These are phyloP conservation scores for Oxytorus armatus DNA, from an alignment of 2,888 invertebrate genomes.

Conservation along the genomic window DNA sequence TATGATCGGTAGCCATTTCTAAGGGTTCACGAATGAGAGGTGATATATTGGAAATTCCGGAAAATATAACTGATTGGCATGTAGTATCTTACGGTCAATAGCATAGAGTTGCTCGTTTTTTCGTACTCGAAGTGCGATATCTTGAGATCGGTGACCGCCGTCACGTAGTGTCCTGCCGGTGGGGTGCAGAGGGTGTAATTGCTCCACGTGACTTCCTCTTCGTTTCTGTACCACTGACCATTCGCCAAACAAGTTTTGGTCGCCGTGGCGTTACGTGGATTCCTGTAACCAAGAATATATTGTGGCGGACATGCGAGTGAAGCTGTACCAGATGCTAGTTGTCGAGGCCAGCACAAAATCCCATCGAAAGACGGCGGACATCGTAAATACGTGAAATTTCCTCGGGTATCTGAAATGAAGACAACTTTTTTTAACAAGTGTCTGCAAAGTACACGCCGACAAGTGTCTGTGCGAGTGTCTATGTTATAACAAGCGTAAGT, in stretches of 20 bases:
- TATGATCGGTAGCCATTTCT: constrained; percentile 85
- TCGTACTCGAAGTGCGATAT: constrained; percentile 67
- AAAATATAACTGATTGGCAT: neutral
- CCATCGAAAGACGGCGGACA: constrained; percentile 86
- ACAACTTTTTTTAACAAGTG: neutral
- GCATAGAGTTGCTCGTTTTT: constrained; percentile 73
- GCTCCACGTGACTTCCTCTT: constrained; percentile 83
- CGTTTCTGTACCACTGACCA: constrained; percentile 85
- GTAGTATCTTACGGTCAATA: constrained; percentile 73
- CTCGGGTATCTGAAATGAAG: constrained; percentile 49
- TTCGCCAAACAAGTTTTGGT: constrained; percentile 84
- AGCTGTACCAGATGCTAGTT: constrained; percentile 82
- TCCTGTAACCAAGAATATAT: constrained; percentile 66
- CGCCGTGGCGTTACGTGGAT: constrained; percentile 76
- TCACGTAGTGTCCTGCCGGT: constrained; percentile 74
- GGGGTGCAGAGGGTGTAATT: constrained; percentile 85
- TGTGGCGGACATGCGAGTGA: constrained; percentile 84
- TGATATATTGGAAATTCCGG: neutral
- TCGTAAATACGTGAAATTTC: constrained; percentile 56
- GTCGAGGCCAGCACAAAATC: constrained; percentile 85
- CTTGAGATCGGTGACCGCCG: constrained; percentile 75
- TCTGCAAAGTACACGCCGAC: no score
- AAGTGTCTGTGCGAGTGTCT: no score
- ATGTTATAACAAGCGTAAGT: no score
- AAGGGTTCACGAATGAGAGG: constrained; percentile 3